Evolutionary conservation across 2,888 invertebrate species (phyloP).

Genomic region (Meliscaeva auricollis): DNA sequence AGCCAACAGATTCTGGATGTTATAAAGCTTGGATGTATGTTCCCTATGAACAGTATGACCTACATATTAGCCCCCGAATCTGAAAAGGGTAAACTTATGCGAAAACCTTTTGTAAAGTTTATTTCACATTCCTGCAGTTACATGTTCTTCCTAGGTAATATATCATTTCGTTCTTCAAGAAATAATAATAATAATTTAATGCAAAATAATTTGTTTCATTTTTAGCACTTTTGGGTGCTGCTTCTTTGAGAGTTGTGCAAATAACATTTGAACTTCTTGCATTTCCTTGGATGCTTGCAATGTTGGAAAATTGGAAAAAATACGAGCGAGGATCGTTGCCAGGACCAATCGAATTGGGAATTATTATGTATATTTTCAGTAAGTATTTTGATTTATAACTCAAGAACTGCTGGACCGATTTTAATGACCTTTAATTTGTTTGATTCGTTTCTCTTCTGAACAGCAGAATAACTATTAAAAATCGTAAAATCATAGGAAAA

Average conservation of each 20-base stretch:
- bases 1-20: conserved; percentile 94
- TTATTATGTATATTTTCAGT: conserved; percentile 95
- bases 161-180: neutral
- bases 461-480: no score
- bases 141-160: conserved; percentile 94
- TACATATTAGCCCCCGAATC: conserved; percentile 97
- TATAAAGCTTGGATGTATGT: conserved; percentile 94
- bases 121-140: conserved; percentile 98
- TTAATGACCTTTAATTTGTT: no score
- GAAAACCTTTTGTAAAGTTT: conserved; percentile 99
- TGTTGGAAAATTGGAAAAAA: conserved; percentile 91
- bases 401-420: neutral
- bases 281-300: conserved; percentile 89
- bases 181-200: neutral
- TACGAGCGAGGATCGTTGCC: conserved; percentile 91
- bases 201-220: conserved; percentile 58
- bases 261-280: conserved; percentile 92
- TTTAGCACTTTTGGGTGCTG: conserved; percentile 94
- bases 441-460: no score
- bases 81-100: conserved; percentile 94
- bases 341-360: conserved; percentile 92
- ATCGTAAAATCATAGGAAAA: no score
- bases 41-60: conserved; percentile 95
- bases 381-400: conserved; percentile 81
- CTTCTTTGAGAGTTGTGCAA: conserved; percentile 96